Evolutionary conservation across 2,888 invertebrate genomes (phyloP), one percentile per base, ranked within the genome.

Genomic region (Lagria hirta): DNA sequence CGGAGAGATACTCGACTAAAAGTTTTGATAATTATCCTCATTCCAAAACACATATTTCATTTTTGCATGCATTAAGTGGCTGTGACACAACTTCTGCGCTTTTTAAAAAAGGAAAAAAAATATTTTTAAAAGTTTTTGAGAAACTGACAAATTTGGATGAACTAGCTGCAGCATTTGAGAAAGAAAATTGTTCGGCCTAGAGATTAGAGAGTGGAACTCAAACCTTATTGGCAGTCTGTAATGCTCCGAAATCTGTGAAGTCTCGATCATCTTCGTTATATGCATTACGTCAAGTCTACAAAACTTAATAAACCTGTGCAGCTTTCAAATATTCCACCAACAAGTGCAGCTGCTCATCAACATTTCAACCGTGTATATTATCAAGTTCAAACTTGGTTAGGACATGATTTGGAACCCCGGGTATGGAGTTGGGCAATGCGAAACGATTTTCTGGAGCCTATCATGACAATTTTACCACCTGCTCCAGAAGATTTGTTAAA

Each of bases 101-200:
- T 8, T 55, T 54, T 48, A 51, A 42, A 15, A 56, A 51, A 51
- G 53, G 53, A 32, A 65, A 51, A 51, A 59, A 57, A 56, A 50
- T 52, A 48, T 15, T 45, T 42, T 48, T 54, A 33, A 64, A 47
- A 52, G 35, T 41, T 29, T 48, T 60, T 28, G 57, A 61, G 47
- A 62, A 58, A 57, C 53, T 52, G 35, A 41, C 54, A 20, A 49
- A 63, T 60, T 61, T 63, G 38, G 50, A 60, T 49, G 36, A 57
- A 54, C 43, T 57, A 21, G 54, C 50, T 51, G 45, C 29, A 61
- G 32, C 36, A 58, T 66, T 65, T 61, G 49, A 60, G 59, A 48
- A 62, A 63, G 61, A 63, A 65, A 67, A 65, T 52, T 64, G 59
- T 51, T 54, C 62, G 6, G 43, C 37, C 48, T 57, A 64, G 54